Conservation (phyloP, 2,888 invertebrate genomes). For the Rapana venosa region DNA sequence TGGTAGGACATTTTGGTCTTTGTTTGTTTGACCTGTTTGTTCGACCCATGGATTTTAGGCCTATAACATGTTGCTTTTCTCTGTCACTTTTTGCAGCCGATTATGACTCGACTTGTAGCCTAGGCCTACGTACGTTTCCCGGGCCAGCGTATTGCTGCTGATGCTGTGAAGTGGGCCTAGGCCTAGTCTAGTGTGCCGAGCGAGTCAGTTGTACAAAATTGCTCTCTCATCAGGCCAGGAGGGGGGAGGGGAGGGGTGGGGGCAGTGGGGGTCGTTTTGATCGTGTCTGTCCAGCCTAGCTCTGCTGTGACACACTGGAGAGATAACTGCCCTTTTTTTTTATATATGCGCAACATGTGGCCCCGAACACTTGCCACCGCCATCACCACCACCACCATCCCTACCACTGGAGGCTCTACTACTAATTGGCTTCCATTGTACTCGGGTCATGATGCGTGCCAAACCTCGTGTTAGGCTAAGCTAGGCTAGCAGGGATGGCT, state of each 20-base stretch:
- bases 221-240: neutral
- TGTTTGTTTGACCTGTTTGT: neutral
- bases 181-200: neutral
- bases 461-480: neutral
- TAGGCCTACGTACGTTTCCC: neutral
- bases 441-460: conserved; percentile 32
- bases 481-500: neutral
- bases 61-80: neutral
- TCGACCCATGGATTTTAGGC: neutral
- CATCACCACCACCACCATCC: no score
- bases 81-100: neutral
- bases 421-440: conserved; percentile 45
- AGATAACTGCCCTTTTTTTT: conserved; percentile 23
- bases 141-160: neutral
- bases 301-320: conserved; percentile 14
- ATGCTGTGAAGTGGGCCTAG: neutral
- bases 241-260: neutral
- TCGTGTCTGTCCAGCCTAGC: neutral
- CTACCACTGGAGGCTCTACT: neutral
- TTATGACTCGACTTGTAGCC: no score
- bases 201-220: neutral
- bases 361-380: neutral
- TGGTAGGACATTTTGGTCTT: conserved; percentile 46
- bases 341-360: conserved; percentile 43
- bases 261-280: neutral